Evolutionary conservation across 23 tunicate species (phyloP), one percentile per base, ranked within the genome.

Genomic region (Clavelina lepadiformis): DNA sequence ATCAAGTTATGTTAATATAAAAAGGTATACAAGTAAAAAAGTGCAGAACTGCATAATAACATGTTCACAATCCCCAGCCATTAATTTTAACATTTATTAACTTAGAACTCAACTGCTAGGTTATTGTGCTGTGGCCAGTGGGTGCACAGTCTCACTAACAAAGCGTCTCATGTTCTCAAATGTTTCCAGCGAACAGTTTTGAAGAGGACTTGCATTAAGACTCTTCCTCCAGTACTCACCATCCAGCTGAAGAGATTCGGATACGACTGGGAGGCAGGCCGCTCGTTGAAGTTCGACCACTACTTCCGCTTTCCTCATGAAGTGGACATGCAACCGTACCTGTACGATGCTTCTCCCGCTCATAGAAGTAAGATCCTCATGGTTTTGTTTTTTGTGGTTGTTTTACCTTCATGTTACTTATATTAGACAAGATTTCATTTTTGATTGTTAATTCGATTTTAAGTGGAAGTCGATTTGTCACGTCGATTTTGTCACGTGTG

Each of bases 201-300:
- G 0, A 91, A 91, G 78, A 71, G 98, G 25, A 79, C 85, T 1
- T 91, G 98, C 71, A 91, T 91, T 61, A 85, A 77, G 35, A 57
- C 84, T 46, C 79, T 91, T 52, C 98, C 98, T 3, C 86, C 92
- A 1, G 61, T 83, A 7, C 82, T 91, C n/a, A 64, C 74, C 65
- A 91, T 91, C 34, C 98, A 91, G 58, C 68, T 91, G 66, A 91
- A 91, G 73, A 61, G 98, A 28, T 91, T 91, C 63, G 92, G 75
- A 27, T 91, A 91, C 68, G 98, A 91, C 65, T 91, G 98, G 98
- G 98, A 91, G 55, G 74, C 80, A 18, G 81, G 80, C 20, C 36
- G 85, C 31, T 69, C 98, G 35, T 49, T 91, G 21, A 91, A 91
- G 63, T 91, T 91, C 56, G 85, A 91, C 38, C 82, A 91, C 30